A percentile compares a stretch with the other conserved stretches of the same genome.
These are phyloP conservation scores for Macrotus californicus DNA, from an alignment of 2,113 vertebrate species.

Conservation along the genomic window DNA sequence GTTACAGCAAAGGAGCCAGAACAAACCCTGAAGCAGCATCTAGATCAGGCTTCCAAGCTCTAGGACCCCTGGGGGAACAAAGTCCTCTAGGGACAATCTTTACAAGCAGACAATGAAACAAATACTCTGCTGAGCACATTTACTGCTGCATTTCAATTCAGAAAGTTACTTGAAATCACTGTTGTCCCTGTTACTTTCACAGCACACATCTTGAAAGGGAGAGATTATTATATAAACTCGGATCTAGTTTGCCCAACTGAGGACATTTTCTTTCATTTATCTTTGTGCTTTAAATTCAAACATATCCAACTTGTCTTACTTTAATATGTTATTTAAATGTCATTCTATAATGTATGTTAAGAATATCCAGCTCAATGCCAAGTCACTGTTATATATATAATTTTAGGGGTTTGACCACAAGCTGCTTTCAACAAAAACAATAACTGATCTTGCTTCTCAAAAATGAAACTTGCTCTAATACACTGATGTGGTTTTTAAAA, in stretches of 20 bases:
- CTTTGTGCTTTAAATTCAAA: slow-evolving; percentile 62
- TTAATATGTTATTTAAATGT: slow-evolving; percentile 5
- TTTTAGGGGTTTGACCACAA: slow-evolving; percentile 27
- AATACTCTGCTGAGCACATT: neutral
- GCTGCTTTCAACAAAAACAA: neutral
- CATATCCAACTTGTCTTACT: slow-evolving; percentile 48
- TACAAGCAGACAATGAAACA: neutral
- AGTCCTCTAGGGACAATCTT: neutral
- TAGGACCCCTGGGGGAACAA: neutral
- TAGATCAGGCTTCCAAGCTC: neutral
- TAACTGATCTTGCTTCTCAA: neutral
- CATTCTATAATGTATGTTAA: slow-evolving; percentile 33
- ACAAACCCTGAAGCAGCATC: neutral
- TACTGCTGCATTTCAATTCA: slow-evolving; percentile 20
- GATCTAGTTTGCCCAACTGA: slow-evolving; percentile 42
- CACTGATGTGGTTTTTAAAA: neutral
- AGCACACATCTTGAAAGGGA: neutral
- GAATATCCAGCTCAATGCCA: neutral
- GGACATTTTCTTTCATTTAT: slow-evolving; percentile 26
- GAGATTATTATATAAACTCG: slow-evolving; percentile 20
- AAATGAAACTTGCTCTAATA: slow-evolving; percentile 30
- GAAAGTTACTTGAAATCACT: slow-evolving; percentile 57
- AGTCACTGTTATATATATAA: slow-evolving; percentile 2
- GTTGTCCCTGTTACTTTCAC: slow-evolving; percentile 45
- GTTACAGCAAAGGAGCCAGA: neutral